Evolutionary conservation across 2,797 vertebrate species (phyloP).

Genomic region (Pangasius macronema): DNA sequence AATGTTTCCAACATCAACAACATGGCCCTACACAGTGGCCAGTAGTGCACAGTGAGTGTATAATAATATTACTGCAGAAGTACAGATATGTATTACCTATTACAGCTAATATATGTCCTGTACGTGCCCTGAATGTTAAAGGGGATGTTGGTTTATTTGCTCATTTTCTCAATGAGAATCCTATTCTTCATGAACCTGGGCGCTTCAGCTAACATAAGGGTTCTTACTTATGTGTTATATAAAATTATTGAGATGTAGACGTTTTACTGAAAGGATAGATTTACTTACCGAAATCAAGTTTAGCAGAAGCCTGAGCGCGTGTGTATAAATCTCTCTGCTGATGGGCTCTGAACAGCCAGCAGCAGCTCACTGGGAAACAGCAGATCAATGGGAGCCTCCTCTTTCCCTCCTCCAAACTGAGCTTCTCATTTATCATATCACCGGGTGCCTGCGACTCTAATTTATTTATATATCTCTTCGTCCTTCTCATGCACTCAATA

Average conservation of each 20-base stretch:
- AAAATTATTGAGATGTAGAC: too few species aligned
- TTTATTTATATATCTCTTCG: conserved; percentile 26
- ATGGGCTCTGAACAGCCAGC: conserved; percentile 10
- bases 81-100: neutral
- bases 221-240: too few species aligned
- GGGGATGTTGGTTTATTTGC: neutral
- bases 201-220: neutral
- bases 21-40: neutral
- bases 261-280: too few species aligned
- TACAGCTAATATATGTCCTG: neutral
- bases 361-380: conserved; percentile 33
- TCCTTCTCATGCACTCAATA: conserved; percentile 20
- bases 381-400: conserved; percentile 49
- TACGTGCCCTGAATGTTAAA: neutral
- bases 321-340: conserved; percentile 38
- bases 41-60: neutral
- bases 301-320: conserved; percentile 13
- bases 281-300: too few species aligned
- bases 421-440: conserved; percentile 43
- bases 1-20: neutral
- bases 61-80: neutral
- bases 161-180: too few species aligned
- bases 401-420: conserved; percentile 31
- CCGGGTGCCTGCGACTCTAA: conserved; percentile 25
- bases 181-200: too few species aligned